phyloP scores from a whole-genome alignment of 2,888 invertebrate genomes.

The Dasypogon diadema region DNA sequence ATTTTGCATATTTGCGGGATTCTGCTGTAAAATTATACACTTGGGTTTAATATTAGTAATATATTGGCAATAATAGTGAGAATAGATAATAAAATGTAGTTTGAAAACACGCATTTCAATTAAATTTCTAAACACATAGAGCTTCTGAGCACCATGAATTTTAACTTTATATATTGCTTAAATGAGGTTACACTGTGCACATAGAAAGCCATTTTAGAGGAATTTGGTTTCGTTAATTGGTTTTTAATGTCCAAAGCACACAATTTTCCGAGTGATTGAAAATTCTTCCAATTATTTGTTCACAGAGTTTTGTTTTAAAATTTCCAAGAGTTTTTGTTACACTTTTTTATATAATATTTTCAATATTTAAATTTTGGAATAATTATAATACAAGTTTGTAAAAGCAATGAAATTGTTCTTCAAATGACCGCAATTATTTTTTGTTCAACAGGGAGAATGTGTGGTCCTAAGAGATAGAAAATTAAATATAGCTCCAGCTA shows the following conservation, averaged over 20 bases:
- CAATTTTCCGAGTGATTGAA: constrained; percentile 53
- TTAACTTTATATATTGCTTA: constrained; percentile 30
- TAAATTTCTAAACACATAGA: constrained; percentile 22
- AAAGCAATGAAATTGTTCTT: constrained; percentile 41
- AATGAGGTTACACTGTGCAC: constrained; percentile 54
- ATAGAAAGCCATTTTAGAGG: constrained; percentile 51
- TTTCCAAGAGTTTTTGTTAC: constrained; percentile 46
- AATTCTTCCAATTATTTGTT: constrained; percentile 52
- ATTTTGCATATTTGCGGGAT: constrained; percentile 16
- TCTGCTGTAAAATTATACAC: constrained; percentile 7
- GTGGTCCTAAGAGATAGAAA: constrained; percentile 84
- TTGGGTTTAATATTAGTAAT: neutral
- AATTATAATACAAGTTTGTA: constrained; percentile 44
- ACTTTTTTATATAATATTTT: constrained; percentile 49
- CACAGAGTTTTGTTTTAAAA: constrained; percentile 52
- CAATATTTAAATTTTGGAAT: constrained; percentile 19
- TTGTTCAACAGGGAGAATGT: constrained; percentile 74
- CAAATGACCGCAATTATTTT: constrained; percentile 46
- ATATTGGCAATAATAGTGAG: neutral
- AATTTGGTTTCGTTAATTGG: constrained; percentile 48
- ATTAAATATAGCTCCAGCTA: constrained; percentile 87
- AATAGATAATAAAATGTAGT: neutral
- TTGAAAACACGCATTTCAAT: neutral
- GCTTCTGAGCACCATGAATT: constrained; percentile 36
- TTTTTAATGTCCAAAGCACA: constrained; percentile 53